phyloP scores from a whole-genome alignment of 2,113 vertebrate species.

The Anarrhichthys ocellatus region DNA sequence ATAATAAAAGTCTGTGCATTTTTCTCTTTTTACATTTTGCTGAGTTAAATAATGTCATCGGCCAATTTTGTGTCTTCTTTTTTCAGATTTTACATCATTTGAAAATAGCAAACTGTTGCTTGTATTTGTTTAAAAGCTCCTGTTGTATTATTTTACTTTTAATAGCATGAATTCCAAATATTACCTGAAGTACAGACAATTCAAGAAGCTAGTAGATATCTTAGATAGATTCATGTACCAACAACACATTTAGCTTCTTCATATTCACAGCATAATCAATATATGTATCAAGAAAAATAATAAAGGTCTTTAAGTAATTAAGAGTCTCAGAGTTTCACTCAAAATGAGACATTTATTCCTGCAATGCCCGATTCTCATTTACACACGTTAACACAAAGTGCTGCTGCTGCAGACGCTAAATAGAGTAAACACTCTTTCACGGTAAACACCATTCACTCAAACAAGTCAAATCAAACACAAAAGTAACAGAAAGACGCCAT shows the following conservation, averaged over 20 bases:
- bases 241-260: background rate
- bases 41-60: background rate
- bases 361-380: background rate
- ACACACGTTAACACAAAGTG: background rate
- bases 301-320: conserved; percentile 5
- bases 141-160: background rate
- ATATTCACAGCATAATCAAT: background rate
- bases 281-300: background rate
- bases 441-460: conserved; percentile 11
- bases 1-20: too few relatives aligned
- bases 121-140: background rate
- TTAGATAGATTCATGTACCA: background rate
- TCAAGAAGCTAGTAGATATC: background rate
- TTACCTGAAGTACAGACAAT: background rate
- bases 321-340: background rate
- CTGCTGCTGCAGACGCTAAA: background rate
- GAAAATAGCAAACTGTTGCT: background rate
- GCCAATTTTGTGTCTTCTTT: background rate
- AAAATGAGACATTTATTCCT: conserved; percentile 38
- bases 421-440: background rate
- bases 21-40: background rate
- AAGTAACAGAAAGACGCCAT: background rate
- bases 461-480: background rate
- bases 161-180: background rate
- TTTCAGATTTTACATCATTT: background rate